phyloP scores from a whole-genome alignment of 2,113 vertebrate genomes.

The Bubalus kerabau region DNA sequence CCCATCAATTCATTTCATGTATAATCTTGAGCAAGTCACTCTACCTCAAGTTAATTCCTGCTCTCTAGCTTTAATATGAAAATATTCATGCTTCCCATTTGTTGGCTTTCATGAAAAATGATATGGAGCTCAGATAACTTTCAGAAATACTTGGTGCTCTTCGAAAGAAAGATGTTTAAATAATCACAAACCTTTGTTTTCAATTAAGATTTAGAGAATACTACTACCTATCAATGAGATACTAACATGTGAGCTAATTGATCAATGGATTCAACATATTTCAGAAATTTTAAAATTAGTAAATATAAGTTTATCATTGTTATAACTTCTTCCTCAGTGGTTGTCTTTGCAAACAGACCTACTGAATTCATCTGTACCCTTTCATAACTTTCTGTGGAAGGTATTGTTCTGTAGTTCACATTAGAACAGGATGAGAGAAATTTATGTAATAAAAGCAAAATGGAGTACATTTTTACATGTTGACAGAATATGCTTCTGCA shows the following conservation, averaged over 20 bases:
- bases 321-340: background rate
- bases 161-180: background rate
- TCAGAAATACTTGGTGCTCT: background rate
- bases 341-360: slow-evolving; percentile 4
- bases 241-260: background rate
- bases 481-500: fast-evolving
- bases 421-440: slow-evolving; percentile 20
- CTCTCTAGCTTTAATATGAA: background rate
- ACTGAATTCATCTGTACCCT: background rate
- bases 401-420: background rate
- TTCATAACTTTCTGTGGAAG: background rate
- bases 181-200: background rate
- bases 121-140: background rate
- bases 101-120: background rate
- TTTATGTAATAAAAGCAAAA: background rate
- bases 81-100: background rate
- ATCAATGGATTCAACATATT: background rate
- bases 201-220: background rate
- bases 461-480: slow-evolving; percentile 22
- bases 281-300: background rate
- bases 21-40: background rate
- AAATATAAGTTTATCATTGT: background rate
- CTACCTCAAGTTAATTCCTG: background rate
- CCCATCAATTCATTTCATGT: background rate
- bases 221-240: background rate